Conservation (phyloP, 2,888 invertebrate species). For the Gibbula magus region DNA sequence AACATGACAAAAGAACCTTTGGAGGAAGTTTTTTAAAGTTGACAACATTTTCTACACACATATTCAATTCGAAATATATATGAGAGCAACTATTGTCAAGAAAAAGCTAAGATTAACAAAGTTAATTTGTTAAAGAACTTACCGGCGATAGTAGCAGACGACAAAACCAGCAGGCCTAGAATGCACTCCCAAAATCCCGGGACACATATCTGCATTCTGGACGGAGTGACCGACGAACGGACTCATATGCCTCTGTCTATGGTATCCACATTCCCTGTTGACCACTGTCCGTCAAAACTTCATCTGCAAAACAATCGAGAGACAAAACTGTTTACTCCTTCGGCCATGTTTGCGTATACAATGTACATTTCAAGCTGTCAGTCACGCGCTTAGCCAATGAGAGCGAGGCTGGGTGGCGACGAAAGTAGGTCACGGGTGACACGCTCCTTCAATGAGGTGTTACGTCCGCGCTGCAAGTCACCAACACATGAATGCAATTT, state of each 20-base stretch:
- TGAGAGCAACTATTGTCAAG: not conserved
- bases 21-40: not conserved
- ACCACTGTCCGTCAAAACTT: not conserved
- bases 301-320: not conserved
- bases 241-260: not conserved
- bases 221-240: not conserved
- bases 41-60: not conserved
- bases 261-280: conserved; percentile 12
- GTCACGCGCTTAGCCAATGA: conserved; percentile 4
- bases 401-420: not conserved
- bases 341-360: conserved; percentile 19
- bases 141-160: conserved; percentile 15
- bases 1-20: not conserved
- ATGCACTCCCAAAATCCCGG: not conserved
- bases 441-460: conserved; percentile 11
- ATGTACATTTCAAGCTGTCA: conserved; percentile 22
- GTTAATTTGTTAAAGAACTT: not conserved
- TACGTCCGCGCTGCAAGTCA: conserved; percentile 13
- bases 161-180: not conserved
- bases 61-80: not conserved
- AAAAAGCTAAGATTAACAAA: not conserved
- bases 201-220: conserved; percentile 11
- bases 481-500: not conserved
- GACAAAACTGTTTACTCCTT: conserved; percentile 22
- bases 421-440: conserved; percentile 16